These are phyloP conservation scores for Hestina assimilis DNA, from an alignment of 1,140 invertebrate species.

Conservation along the genomic window DNA sequence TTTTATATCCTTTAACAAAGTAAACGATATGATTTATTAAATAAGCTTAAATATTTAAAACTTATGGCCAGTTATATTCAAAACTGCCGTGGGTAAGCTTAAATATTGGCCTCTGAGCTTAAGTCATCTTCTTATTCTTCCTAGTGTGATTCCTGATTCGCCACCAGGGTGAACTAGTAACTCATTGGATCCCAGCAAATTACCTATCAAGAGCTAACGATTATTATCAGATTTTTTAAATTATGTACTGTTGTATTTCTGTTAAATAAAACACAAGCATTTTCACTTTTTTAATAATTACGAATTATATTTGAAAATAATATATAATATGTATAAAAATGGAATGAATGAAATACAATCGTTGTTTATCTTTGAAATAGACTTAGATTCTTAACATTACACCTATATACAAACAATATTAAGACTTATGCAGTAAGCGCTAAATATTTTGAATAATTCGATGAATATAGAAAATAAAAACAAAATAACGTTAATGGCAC, in stretches of 20 bases:
- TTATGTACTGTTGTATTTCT: neutral
- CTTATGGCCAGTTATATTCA: too few relatives aligned
- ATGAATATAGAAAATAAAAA: conserved; percentile 45
- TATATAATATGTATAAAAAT: conserved; percentile 23
- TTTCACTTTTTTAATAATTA: conserved; percentile 12
- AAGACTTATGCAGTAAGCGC: conserved; percentile 15
- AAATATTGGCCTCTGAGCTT: too few relatives aligned
- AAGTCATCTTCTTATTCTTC: too few relatives aligned
- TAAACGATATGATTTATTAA: too few relatives aligned
- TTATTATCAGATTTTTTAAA: too few relatives aligned
- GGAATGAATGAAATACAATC: conserved; percentile 23
- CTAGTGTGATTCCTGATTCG: too few relatives aligned
- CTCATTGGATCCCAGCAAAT: too few relatives aligned
- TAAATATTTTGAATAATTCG: conserved; percentile 34
- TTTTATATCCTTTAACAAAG: too few relatives aligned
- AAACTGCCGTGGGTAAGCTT: too few relatives aligned
- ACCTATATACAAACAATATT: conserved; percentile 26
- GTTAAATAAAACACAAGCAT: conserved; percentile 12
- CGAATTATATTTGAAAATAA: conserved; percentile 23
- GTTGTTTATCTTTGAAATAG: conserved; percentile 24
- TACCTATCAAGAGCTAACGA: too few relatives aligned
- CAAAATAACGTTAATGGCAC: conserved; percentile 69
- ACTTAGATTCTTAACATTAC: conserved; percentile 16
- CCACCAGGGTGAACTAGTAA: too few relatives aligned
- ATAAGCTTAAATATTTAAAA: too few relatives aligned